Evolutionary conservation across 2,888 invertebrate species (phyloP), one percentile per base, ranked within the genome.

Genomic region (Keiferia lycopersicella): DNA sequence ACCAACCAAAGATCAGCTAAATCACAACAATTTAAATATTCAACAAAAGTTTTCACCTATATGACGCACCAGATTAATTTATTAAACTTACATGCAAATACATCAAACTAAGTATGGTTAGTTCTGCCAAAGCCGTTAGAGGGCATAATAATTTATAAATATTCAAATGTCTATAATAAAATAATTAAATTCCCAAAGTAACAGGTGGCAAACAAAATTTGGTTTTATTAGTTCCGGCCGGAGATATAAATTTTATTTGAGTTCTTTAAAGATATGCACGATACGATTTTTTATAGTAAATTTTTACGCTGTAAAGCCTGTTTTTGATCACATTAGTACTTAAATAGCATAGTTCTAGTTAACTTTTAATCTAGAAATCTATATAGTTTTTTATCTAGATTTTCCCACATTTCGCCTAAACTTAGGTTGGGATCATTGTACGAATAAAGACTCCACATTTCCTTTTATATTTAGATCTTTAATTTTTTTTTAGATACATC

Each of bases 151-250:
- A 20, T 60, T 53, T 39, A 61, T 64, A 64, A 53, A 64, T 64
- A 61, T 64, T 34, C 34, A 56, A 10, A 64, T 45, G 20, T 10
- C 12, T 45, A 34, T 64, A 64, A 64, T 64, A 61, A 61, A 56
- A 64, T 61, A 56, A 51, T 60, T 50, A 63, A 60, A 53, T 53
- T 51, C 18, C n/a, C 51, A 16, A 51, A 53, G 60, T 20, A 30
- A 64, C 61, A 64, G 61, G 53, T 64, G 53, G 45, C 38, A 30
- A 18, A 14, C 20, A 20, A 56, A 62, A 62, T 56, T 62, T 62
- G 56, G n/a, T 12, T 63, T 63, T 63, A 48, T 58, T 20, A 63
- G 30, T 58, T 63, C 63, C 58, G 51, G 48, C 26, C 45, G 48
- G 57, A 57, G 20, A 45, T 41, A 45, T 63, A 39, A 63, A 45